A percentile compares a stretch with the other conserved stretches of the same genome.
These are phyloP conservation scores for Lasioglossum leucozonium DNA, from an alignment of 2,888 invertebrate genomes.

Conservation along the genomic window DNA sequence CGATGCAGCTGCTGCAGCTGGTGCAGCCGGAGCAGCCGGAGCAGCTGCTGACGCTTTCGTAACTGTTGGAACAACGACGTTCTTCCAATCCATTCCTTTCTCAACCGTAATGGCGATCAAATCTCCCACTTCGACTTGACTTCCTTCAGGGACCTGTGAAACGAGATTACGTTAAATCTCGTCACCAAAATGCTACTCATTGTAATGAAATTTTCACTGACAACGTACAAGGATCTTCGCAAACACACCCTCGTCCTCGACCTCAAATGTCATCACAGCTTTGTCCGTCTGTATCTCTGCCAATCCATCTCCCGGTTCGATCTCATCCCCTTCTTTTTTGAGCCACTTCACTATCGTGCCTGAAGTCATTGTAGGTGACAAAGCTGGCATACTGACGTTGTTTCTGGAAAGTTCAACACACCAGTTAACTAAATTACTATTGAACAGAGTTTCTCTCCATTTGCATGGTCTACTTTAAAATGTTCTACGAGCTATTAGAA, in stretches of 20 bases:
- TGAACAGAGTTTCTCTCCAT: not conserved
- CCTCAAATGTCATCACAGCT: slow-evolving; percentile 87
- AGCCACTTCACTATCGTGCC: slow-evolving; percentile 87
- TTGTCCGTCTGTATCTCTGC: slow-evolving; percentile 89
- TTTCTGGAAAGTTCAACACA: slow-evolving; percentile 71
- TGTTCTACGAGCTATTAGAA: not conserved
- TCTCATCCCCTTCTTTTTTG: slow-evolving; percentile 86
- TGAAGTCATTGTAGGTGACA: slow-evolving; percentile 88
- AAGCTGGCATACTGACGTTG: slow-evolving; percentile 86
- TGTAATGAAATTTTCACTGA: not conserved
- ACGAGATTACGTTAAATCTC: slow-evolving; percentile 6
- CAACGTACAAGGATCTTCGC: slow-evolving; percentile 87
- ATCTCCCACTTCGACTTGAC: slow-evolving; percentile 85
- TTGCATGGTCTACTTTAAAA: not conserved
- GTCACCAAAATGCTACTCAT: not conserved
- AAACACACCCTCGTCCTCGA: slow-evolving; percentile 87
- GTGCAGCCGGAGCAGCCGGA: slow-evolving; percentile 38
- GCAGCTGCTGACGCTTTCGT: slow-evolving; percentile 45
- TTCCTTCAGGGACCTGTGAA: slow-evolving; percentile 85
- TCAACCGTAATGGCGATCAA: slow-evolving; percentile 87
- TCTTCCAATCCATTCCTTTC: slow-evolving; percentile 88
- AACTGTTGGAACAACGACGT: slow-evolving; percentile 82
- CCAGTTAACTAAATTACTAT: not conserved
- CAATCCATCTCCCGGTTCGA: slow-evolving; percentile 87
- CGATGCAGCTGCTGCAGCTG: slow-evolving; percentile 25